phyloP scores from a whole-genome alignment of 2,113 vertebrate genomes.

The Mustela nigripes region DNA sequence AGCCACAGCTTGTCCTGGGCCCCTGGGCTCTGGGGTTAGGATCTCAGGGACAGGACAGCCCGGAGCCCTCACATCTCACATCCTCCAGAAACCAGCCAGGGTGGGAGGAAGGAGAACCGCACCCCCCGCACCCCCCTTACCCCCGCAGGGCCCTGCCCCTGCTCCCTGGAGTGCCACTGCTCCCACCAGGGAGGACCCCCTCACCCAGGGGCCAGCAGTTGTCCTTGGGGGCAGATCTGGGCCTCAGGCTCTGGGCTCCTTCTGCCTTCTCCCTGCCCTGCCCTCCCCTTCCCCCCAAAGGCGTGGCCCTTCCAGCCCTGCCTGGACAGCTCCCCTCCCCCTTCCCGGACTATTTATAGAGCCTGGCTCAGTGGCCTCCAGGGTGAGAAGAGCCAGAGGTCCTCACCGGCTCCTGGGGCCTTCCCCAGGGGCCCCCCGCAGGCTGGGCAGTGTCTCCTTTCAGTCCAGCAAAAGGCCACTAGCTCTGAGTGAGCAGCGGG shows the following conservation, averaged over 20 bases:
- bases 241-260: neutral
- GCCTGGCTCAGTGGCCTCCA: conserved; percentile 54
- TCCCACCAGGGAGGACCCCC: neutral
- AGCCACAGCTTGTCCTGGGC: neutral
- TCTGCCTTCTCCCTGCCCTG: neutral
- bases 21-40: neutral
- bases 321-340: neutral
- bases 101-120: neutral
- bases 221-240: neutral
- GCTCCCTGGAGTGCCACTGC: neutral
- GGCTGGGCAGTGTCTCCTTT: conserved; percentile 74
- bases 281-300: neutral
- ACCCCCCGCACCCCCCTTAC: neutral
- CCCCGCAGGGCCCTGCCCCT: neutral
- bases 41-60: neutral
- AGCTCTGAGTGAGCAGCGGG: conserved; percentile 58
- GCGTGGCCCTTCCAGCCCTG: neutral
- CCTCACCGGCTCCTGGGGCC: neutral
- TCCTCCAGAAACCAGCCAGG: conserved; percentile 9
- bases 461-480: conserved; percentile 69
- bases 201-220: neutral
- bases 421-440: conserved; percentile 67
- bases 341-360: conserved; percentile 76
- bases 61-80: neutral
- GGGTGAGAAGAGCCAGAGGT: conserved; percentile 44